Conservation (phyloP, 2,113 vertebrate genomes). For the Chitala chitala region DNA sequence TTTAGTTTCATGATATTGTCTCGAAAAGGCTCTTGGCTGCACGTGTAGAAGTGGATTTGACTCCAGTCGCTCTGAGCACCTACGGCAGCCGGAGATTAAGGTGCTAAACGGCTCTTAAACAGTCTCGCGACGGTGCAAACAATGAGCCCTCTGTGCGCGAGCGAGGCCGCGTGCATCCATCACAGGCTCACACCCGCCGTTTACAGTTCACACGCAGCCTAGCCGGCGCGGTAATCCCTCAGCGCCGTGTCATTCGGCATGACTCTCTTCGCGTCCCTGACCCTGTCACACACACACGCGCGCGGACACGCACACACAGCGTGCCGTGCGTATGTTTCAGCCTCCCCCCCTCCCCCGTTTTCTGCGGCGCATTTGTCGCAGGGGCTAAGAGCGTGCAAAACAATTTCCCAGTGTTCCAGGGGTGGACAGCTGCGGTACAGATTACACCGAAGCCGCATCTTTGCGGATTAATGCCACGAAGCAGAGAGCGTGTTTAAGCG, state of each 20-base stretch:
- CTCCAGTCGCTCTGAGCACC: background rate
- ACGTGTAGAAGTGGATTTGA: background rate
- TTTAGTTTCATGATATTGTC: background rate
- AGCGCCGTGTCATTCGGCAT: background rate
- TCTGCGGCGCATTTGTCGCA: slow-evolving; percentile 76
- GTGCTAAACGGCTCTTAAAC: background rate
- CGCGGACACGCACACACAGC: slow-evolving; percentile 14
- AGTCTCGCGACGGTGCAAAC: too few relatives aligned
- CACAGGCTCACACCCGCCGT: background rate
- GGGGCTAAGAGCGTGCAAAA: slow-evolving; percentile 79
- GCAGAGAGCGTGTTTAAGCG: slow-evolving; percentile 59
- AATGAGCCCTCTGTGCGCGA: too few relatives aligned
- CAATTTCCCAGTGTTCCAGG: slow-evolving; percentile 80
- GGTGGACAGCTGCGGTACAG: slow-evolving; percentile 81
- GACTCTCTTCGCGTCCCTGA: background rate
- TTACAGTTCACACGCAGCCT: background rate
- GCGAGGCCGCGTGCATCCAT: background rate
- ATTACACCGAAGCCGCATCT: slow-evolving; percentile 81
- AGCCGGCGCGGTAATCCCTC: background rate
- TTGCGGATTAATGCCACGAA: slow-evolving; percentile 72
- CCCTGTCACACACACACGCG: background rate
- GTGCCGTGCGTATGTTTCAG: slow-evolving; percentile 28
- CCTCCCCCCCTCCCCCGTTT: slow-evolving; percentile 78
- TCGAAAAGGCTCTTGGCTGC: background rate
- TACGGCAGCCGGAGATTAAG: slow-evolving; percentile 1